Evolutionary conservation across 35 echinoderm and acorn worm genomes (phyloP).

Genomic region (Apostichopus californicus): DNA sequence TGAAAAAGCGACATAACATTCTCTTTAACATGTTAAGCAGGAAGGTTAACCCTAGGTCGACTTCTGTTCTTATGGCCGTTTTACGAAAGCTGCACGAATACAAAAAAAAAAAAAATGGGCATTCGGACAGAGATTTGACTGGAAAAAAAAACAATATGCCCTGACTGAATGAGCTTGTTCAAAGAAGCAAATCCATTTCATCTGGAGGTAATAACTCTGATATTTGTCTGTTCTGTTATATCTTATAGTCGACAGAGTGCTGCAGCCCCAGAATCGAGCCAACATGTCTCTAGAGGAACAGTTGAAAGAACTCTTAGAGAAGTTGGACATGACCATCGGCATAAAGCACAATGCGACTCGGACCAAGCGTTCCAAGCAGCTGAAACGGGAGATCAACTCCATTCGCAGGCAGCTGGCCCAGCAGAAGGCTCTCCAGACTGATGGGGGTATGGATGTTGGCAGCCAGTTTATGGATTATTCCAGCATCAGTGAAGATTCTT

Average conservation of each 20-base stretch:
- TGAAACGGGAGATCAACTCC: constrained; percentile 86
- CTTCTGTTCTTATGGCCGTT: too few relatives aligned
- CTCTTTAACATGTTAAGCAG: too few relatives aligned
- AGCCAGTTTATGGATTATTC: constrained; percentile 44
- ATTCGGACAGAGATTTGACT: too few relatives aligned
- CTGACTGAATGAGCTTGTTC: too few relatives aligned
- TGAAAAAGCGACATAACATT: too few relatives aligned
- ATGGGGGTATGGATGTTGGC: constrained; percentile 16
- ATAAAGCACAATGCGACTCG: constrained; percentile 89
- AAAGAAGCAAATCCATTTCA: too few relatives aligned
- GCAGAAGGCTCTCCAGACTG: constrained; percentile 62
- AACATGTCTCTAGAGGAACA: constrained; percentile 92
- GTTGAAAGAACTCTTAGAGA: constrained; percentile 83
- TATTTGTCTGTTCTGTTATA: too few relatives aligned
- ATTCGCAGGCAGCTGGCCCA: constrained; percentile 82
- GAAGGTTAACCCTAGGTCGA: too few relatives aligned
- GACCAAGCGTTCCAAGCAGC: constrained; percentile 89
- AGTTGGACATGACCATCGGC: constrained; percentile 88
- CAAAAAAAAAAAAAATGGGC: too few relatives aligned
- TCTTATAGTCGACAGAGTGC: constrained; percentile 76
- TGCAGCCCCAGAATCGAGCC: constrained; percentile 79
- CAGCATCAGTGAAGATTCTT: constrained; percentile 66
- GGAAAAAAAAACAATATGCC: too few relatives aligned
- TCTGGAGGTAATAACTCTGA: too few relatives aligned
- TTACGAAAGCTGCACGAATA: too few relatives aligned